Evolutionary conservation across 2,113 vertebrate genomes (phyloP).

Genomic region (Cyanoramphus novaezelandiae): DNA sequence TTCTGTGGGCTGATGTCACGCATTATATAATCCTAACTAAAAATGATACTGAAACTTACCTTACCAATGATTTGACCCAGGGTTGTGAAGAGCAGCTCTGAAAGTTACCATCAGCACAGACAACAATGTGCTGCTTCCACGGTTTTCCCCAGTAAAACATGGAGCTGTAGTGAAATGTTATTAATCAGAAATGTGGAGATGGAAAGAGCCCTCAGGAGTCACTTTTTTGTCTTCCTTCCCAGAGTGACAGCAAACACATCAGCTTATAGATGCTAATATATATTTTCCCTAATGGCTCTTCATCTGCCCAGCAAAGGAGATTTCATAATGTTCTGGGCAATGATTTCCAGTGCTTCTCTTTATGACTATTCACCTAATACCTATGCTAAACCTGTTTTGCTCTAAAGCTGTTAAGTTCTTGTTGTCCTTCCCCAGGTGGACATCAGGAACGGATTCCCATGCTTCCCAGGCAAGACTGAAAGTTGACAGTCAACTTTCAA

Average conservation of each 20-base stretch:
- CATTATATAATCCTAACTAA: conserved; percentile 15
- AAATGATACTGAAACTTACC: not conserved
- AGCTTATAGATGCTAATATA: not conserved
- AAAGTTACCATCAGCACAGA: not conserved
- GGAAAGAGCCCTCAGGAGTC: not conserved
- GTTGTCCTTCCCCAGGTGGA: not conserved
- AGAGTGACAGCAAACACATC: not conserved
- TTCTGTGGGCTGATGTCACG: conserved; percentile 34
- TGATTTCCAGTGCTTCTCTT: not conserved
- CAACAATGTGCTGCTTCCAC: not conserved
- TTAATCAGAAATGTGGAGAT: not conserved
- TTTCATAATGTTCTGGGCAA: not conserved
- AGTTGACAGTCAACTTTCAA: not conserved
- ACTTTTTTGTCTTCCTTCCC: not conserved
- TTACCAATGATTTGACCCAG: not conserved
- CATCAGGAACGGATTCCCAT: not conserved
- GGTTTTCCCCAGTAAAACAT: not conserved
- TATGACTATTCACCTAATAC: not conserved
- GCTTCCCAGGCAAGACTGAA: not conserved
- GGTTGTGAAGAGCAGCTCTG: not conserved
- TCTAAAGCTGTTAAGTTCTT: not conserved
- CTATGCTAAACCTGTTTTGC: not conserved
- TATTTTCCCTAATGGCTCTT: not conserved
- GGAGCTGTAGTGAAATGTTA: not conserved
- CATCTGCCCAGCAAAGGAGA: not conserved